Evolutionary conservation across 2,113 vertebrate species (phyloP).

Genomic region (Fregetta grallaria): DNA sequence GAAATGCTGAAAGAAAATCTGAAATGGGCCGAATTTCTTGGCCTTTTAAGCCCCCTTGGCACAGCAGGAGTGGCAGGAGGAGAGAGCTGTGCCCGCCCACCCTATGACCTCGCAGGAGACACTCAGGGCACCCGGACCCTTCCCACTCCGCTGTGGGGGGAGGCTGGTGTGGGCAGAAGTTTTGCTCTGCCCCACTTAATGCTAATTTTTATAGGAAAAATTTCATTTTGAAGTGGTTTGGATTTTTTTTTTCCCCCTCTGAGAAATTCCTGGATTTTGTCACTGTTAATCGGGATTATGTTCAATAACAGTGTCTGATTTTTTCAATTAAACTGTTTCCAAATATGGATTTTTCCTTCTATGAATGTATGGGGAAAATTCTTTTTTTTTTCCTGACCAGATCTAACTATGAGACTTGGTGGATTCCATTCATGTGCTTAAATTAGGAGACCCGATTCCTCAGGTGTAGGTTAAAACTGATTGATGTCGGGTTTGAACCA

Average conservation of each 20-base stretch:
- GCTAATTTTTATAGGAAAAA: neutral
- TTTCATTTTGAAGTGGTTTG: neutral
- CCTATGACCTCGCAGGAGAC: fast-evolving
- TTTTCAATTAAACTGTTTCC: neutral
- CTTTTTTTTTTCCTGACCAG: neutral
- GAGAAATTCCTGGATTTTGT: neutral
- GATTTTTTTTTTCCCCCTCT: neutral
- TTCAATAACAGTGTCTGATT: neutral
- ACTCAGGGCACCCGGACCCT: neutral
- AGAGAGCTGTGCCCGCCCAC: neutral
- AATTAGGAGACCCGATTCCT: neutral
- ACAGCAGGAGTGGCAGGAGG: neutral
- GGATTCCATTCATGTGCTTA: neutral
- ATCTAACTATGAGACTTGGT: neutral
- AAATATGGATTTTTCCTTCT: neutral
- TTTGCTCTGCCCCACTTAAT: neutral
- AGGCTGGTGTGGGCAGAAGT: neutral
- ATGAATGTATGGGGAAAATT: neutral
- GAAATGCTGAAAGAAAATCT: neutral
- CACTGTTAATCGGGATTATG: neutral
- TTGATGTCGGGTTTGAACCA: neutral
- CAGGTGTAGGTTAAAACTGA: neutral
- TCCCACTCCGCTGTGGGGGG: neutral
- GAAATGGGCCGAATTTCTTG: neutral
- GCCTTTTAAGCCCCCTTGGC: neutral